Conservation (phyloP, 2,888 invertebrate genomes). For the Watsonalla binaria region DNA sequence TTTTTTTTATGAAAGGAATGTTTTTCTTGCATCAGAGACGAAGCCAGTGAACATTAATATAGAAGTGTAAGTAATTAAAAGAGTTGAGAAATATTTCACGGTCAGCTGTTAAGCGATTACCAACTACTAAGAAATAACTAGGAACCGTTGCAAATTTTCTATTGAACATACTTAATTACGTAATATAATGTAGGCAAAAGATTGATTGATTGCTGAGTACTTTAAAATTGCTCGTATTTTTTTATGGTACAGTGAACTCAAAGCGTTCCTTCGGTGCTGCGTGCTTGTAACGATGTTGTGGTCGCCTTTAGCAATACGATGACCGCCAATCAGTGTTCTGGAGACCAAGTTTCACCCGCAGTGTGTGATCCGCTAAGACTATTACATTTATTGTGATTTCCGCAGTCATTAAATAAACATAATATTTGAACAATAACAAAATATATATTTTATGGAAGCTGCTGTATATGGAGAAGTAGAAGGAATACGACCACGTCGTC, state of each 20-base stretch:
- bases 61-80: conserved; percentile 26
- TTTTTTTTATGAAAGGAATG: conserved; percentile 22
- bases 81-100: conserved; percentile 47
- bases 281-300: no score
- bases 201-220: conserved; percentile 1
- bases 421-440: no score
- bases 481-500: no score
- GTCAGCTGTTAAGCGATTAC: conserved; percentile 27
- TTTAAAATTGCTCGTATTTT: neutral
- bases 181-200: neutral
- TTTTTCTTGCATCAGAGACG: conserved; percentile 17
- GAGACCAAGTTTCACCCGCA: no score
- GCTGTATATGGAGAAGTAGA: no score
- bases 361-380: no score
- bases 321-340: no score
- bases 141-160: conserved; percentile 3
- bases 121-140: conserved; percentile 10
- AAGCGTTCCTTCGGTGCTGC: neutral
- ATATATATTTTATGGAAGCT: no score
- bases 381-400: no score
- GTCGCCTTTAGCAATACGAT: no score
- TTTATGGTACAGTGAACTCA: neutral
- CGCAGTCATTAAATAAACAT: no score
- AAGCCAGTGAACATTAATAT: conserved; percentile 18
- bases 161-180: neutral